phyloP scores from a whole-genome alignment of 2,113 vertebrate species.

The Sitta europaea region DNA sequence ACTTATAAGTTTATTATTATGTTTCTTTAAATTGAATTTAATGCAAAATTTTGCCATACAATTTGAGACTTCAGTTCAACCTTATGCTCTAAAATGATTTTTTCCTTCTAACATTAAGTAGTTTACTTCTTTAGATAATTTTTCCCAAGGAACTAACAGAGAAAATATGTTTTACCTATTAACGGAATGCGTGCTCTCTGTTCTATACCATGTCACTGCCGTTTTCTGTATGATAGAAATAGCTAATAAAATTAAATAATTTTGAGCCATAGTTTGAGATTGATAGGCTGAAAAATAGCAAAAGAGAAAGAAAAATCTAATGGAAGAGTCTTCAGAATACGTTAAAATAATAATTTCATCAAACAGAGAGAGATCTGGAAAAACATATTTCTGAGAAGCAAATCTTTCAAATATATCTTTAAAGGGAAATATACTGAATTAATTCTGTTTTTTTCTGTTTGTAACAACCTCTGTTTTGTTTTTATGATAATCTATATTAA shows the following conservation, averaged over 20 bases:
- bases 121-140: background rate
- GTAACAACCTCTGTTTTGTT: background rate
- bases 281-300: background rate
- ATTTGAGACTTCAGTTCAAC: background rate
- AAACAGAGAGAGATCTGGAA: background rate
- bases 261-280: background rate
- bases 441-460: background rate
- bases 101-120: background rate
- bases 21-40: background rate
- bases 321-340: background rate
- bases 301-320: background rate
- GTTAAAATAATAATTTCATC: background rate
- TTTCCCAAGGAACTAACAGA: background rate
- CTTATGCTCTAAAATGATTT: background rate
- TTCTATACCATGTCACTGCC: background rate
- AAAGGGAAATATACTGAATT: background rate
- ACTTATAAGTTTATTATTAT: background rate
- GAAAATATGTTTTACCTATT: background rate
- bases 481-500: background rate
- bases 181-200: accelerated
- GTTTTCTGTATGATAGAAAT: background rate
- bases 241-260: conserved; percentile 2
- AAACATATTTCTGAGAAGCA: background rate
- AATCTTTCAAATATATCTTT: background rate
- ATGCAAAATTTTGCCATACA: background rate